Percentiles rank a stretch among this genome's conserved stretches.
These are phyloP conservation scores for Propithecus deckenii DNA, from an alignment of 2,797 vertebrate species.

Conservation along the genomic window DNA sequence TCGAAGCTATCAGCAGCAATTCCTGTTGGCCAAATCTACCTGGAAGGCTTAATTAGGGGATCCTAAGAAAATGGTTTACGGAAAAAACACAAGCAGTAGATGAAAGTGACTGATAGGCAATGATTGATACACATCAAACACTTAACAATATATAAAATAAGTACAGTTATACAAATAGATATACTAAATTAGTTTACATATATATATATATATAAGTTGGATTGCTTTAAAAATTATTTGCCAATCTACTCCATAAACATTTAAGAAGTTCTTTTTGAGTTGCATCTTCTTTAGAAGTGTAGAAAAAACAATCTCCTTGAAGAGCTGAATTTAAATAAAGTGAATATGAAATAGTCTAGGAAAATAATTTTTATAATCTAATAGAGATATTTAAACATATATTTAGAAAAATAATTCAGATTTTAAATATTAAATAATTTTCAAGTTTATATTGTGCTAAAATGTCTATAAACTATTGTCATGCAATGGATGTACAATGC, in stretches of 20 bases:
- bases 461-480: background rate
- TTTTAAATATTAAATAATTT: background rate
- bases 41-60: background rate
- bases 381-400: background rate
- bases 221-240: background rate
- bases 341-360: background rate
- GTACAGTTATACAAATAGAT: background rate
- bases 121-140: background rate
- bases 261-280: background rate
- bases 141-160: background rate
- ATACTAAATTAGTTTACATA: background rate
- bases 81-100: background rate
- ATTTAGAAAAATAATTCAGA: background rate
- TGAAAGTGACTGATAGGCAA: background rate
- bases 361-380: background rate
- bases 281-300: background rate
- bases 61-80: background rate
- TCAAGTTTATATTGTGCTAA: background rate
- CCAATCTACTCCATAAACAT: background rate
- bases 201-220: background rate
- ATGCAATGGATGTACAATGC: background rate
- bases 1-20: background rate
- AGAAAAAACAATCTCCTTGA: background rate
- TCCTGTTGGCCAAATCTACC: background rate
- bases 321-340: background rate